These are phyloP conservation scores for Anser brachyrhynchus DNA, from an alignment of 2,113 vertebrate species.

Conservation along the genomic window DNA sequence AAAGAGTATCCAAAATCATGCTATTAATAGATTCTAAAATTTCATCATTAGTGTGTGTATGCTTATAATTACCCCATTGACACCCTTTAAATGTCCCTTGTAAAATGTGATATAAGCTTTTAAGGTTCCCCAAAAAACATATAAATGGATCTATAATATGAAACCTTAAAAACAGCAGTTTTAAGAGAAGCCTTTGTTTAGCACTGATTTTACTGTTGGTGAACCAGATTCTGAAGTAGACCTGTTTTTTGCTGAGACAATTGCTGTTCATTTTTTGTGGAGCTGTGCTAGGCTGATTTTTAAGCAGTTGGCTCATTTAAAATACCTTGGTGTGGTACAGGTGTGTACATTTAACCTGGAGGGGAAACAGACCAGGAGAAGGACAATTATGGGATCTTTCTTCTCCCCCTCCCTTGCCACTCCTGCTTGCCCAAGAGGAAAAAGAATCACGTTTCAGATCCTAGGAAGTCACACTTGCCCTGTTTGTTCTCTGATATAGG, in stretches of 20 bases:
- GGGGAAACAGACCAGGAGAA: not conserved
- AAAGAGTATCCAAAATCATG: not conserved
- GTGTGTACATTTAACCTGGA: not conserved
- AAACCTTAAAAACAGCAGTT: not conserved
- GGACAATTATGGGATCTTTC: not conserved
- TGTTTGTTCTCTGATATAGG: conserved; percentile 65
- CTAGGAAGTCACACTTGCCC: conserved; percentile 61
- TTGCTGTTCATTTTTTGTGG: not conserved
- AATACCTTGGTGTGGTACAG: not conserved
- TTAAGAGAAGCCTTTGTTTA: not conserved
- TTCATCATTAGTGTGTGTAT: not conserved
- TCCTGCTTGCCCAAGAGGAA: conserved; percentile 29
- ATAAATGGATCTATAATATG: not conserved
- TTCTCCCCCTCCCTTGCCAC: not conserved
- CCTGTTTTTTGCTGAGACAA: not conserved
- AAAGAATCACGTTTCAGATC: conserved; percentile 23
- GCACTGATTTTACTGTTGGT: not conserved
- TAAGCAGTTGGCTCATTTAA: not conserved
- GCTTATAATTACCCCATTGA: not conserved
- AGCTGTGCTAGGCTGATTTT: not conserved
- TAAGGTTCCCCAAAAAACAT: not conserved
- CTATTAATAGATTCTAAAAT: conserved; percentile 7
- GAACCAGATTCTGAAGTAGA: not conserved
- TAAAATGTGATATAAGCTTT: conserved; percentile 25
- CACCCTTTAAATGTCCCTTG: conserved; percentile 20